Conservation (phyloP, 2,888 invertebrate genomes). For the Chalcis sispes region DNA sequence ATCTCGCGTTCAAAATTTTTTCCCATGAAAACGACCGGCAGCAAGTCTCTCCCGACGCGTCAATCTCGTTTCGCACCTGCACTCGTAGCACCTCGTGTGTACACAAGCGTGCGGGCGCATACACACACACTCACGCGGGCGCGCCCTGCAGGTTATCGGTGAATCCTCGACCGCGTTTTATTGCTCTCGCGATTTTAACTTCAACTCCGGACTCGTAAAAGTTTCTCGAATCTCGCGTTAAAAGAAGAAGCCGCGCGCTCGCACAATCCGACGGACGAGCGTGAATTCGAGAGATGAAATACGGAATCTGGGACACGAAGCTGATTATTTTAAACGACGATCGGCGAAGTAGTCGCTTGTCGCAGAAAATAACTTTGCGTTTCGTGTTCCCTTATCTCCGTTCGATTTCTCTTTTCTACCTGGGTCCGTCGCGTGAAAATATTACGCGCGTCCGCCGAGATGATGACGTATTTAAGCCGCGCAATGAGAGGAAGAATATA, state of each 20-base stretch:
- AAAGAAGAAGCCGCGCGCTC: slow-evolving; percentile 31
- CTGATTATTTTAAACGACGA: too few species aligned
- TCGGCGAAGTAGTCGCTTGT: too few species aligned
- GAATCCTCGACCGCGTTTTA: slow-evolving; percentile 62
- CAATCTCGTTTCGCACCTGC: slow-evolving; percentile 56
- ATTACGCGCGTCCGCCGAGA: neutral
- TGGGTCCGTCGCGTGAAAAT: neutral
- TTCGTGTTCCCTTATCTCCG: slow-evolving; percentile 31
- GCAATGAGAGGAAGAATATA: too few species aligned
- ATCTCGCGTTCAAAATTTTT: slow-evolving; percentile 17
- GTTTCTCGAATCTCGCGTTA: slow-evolving; percentile 46
- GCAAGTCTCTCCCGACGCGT: slow-evolving; percentile 25
- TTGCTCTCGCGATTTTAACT: slow-evolving; percentile 57
- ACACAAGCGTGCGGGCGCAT: too few species aligned
- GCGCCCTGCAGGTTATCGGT: neutral
- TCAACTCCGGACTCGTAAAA: slow-evolving; percentile 55
- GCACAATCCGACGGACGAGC: neutral
- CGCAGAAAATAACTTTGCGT: slow-evolving; percentile 46
- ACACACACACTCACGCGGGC: neutral
- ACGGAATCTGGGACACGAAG: neutral
- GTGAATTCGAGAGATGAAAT: neutral
- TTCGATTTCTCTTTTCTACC: slow-evolving; percentile 14
- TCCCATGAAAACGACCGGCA: slow-evolving; percentile 24
- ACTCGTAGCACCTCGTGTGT: slow-evolving; percentile 35
- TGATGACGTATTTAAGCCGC: slow-evolving; percentile 27